Conservation (phyloP, 2,113 vertebrate genomes). For the Todiramphus chloris region DNA sequence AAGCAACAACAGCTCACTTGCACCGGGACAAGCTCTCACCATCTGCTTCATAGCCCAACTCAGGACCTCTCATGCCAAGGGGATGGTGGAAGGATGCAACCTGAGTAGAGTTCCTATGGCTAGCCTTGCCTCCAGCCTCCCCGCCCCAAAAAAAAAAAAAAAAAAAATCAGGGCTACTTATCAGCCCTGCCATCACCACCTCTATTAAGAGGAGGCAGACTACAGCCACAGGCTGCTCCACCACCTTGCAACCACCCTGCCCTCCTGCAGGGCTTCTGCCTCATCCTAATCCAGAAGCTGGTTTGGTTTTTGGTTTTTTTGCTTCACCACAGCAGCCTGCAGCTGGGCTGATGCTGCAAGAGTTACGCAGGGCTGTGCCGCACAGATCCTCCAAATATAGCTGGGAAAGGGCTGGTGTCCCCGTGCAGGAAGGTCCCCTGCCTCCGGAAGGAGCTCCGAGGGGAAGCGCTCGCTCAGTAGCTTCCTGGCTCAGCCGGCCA, state of each 20-base stretch:
- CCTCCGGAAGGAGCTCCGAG: not conserved
- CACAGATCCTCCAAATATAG: not conserved
- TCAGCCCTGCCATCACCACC: not conserved
- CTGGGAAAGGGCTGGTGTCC: not conserved
- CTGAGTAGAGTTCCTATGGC: not conserved
- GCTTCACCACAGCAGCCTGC: not conserved
- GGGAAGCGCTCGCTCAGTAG: not conserved
- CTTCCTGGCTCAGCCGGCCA: not conserved
- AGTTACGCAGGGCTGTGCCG: not conserved
- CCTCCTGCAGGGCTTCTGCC: not conserved
- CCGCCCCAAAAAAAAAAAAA: not conserved
- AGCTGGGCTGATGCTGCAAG: not conserved
- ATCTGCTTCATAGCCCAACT: not conserved
- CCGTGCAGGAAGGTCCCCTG: not conserved
- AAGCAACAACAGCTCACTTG: not conserved
- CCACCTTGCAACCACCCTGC: not conserved
- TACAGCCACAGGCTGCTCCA: fast-evolving
- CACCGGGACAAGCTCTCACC: not conserved
- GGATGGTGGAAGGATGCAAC: not conserved
- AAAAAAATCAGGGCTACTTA: not conserved
- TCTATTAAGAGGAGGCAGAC: not conserved
- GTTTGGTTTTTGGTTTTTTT: no score
- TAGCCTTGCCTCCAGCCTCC: not conserved
- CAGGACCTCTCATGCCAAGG: not conserved
- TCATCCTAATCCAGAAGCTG: not conserved